These are phyloP conservation scores for Sweltsa coloradensis DNA, from an alignment of 1,140 invertebrate species.

Conservation along the genomic window DNA sequence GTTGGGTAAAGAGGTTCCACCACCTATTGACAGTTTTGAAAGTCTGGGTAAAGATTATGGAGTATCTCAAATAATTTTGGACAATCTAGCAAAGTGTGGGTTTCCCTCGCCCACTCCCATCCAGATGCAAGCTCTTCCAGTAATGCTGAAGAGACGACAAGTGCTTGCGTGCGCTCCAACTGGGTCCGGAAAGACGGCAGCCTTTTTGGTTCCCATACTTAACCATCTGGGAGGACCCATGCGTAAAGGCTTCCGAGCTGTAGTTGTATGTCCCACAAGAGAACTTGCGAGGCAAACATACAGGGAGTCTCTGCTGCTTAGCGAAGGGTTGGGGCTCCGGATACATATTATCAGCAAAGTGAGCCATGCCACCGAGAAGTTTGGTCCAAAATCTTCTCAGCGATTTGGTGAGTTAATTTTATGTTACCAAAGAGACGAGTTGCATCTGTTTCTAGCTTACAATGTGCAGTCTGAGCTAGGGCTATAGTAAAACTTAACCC, in stretches of 20 bases:
- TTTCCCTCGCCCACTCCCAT: constrained; percentile 45
- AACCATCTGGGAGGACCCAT: constrained; percentile 45
- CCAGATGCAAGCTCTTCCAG: constrained; percentile 51
- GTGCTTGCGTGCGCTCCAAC: constrained; percentile 90
- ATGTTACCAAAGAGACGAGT: too few species aligned
- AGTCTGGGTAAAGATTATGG: constrained; percentile 24
- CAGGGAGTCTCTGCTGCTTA: constrained; percentile 62
- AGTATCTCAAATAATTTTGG: constrained; percentile 26
- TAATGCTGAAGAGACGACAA: constrained; percentile 56
- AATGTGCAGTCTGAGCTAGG: too few species aligned
- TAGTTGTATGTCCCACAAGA: constrained; percentile 84
- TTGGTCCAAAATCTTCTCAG: constrained; percentile 45
- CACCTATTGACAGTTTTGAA: constrained; percentile 35
- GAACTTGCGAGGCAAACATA: constrained; percentile 85
- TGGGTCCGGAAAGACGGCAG: constrained; percentile 78
- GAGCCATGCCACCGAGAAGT: constrained; percentile 40
- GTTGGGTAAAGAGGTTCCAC: constrained; percentile 36
- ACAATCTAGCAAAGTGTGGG: constrained; percentile 34
- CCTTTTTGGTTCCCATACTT: constrained; percentile 74
- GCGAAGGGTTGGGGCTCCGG: constrained; percentile 56
- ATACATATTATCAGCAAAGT: constrained; percentile 65
- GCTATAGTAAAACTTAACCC: too few species aligned
- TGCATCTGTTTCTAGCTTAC: too few species aligned
- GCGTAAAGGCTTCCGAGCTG: constrained; percentile 61
- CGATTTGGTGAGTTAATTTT: constrained; percentile 46